Base-by-base conservation (phyloP, 2,888 invertebrate genomes). In the Ypsolopha scabrella region DNA sequence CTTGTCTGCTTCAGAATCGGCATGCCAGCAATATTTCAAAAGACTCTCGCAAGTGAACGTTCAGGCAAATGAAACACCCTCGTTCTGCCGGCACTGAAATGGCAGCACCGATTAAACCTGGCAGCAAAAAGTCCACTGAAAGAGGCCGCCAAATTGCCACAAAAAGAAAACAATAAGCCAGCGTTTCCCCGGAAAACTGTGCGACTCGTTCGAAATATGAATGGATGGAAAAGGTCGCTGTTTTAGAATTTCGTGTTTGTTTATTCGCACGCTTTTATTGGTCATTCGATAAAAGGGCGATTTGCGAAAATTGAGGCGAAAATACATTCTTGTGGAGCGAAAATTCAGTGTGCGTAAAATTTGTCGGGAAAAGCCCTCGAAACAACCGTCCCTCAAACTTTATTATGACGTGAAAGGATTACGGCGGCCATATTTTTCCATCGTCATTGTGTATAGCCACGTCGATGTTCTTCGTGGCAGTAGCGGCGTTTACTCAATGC, bases 91-190 rank as follows among this genome's bases (percentile, higher is more conserved):
- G 61, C 62, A 68, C 63, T 65, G 66, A 77, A 80, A 80, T 74
- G 75, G 76, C 80, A 78, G 74, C 78, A 77, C 70, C 78, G 75
- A 80, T 82, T 80, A 78, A 82, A 78, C 76, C 74, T 72, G 75
- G 65, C 76, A 69, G 59, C 75, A 80, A 80, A 81, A 82, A 77
- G 68, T 72, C 65, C 67, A 68, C 59, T 63, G 61, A 60, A 70
- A 75, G 53, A 48, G 50, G 66, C 64, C 65, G 60, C 61, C 63
- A 75, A 78, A 80, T 77, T 80, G 80, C 74, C 69, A 62, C 63
- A 73, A 79, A 82, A 79, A 52, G 47, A 48, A 52, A 45, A 49
- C 11, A 75, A 75, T 70, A 62, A 69, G 48, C 53, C 54, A 41
- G 59, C 60, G 61, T 68, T 68, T 62, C 72, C 68, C 68, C 70